These are phyloP conservation scores for Sebastes reedi DNA, from an alignment of 2,797 vertebrate genomes.

Conservation along the genomic window DNA sequence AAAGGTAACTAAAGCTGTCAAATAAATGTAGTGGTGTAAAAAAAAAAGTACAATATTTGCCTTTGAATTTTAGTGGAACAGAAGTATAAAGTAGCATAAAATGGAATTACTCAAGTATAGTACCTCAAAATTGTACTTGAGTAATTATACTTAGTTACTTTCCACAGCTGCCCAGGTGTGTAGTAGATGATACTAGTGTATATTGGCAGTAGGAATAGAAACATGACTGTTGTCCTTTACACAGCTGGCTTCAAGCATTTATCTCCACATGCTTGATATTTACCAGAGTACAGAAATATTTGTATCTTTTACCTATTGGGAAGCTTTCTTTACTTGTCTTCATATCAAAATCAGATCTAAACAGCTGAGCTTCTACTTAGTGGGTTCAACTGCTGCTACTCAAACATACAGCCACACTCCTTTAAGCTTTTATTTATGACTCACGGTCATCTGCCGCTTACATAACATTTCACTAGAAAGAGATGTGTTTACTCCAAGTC, in stretches of 20 bases:
- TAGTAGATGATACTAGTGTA: neutral
- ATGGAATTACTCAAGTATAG: no score
- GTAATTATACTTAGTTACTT: neutral
- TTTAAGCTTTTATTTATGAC: slow-evolving; percentile 48
- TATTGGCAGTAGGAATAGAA: neutral
- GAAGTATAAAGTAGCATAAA: no score
- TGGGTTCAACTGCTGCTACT: neutral
- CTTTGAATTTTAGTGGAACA: no score
- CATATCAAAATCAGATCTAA: neutral
- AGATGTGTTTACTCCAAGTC: slow-evolving; percentile 15
- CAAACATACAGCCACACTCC: slow-evolving; percentile 4
- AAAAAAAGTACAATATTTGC: neutral
- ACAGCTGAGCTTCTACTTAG: neutral
- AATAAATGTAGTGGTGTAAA: neutral
- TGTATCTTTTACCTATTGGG: neutral
- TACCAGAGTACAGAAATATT: neutral
- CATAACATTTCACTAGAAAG: neutral
- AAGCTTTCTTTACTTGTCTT: slow-evolving; percentile 1
- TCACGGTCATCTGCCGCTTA: slow-evolving; percentile 43
- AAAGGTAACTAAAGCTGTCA: neutral
- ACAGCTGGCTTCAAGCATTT: neutral
- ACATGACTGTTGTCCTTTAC: neutral
- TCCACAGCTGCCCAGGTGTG: neutral
- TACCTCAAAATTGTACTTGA: neutral
- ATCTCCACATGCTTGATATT: neutral